Evolutionary conservation across 2,888 invertebrate species (phyloP), one percentile per base, ranked within the genome.

Genomic region (Zhengitettix transpicula): DNA sequence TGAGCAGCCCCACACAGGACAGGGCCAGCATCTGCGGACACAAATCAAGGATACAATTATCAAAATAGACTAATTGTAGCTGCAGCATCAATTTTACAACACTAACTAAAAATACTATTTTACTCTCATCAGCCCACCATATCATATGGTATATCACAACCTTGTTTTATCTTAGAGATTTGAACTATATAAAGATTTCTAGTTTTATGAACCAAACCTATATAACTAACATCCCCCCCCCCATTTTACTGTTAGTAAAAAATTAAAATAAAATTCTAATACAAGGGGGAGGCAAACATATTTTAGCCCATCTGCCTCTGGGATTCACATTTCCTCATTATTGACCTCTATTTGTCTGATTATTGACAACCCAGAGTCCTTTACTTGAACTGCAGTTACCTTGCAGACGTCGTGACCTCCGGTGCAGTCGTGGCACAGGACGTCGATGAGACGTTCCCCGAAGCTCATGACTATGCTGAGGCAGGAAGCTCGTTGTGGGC

Each of bases 361-460:
- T 28, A 28, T 28, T 28, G 2, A 7, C 28, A 2, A 28, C 28
- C 2, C 28, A 28, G n/a, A n/a, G n/a, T n/a, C n/a, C n/a, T n/a
- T n/a, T n/a, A n/a, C n/a, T n/a, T 7, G 28, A 28, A 7, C 28
- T 28, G 28, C 28, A 28, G 28, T 65, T 62, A 77, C 77, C 69
- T 90, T 84, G 68, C 90, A 90, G 12, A 95, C 85, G 66, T 93
- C 90, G 69, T 92, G 91, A 0, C 91, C 91, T 1, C 89, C 87
- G 11, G 89, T 87, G 62, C 89, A 89, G 73, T 95, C 94, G 58
- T 89, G 83, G 66, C 92, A 91, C 58, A 94, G 73, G 44, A 84
- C 83, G 66, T 89, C 85, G 69, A 91, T 84, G 55, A 94, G 72
- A 68, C 85, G 84, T 64, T 89, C 88, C 0, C 92, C 91, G 66